These are phyloP conservation scores for Hipparchia semele DNA, from an alignment of 2,888 invertebrate genomes.

Conservation along the genomic window DNA sequence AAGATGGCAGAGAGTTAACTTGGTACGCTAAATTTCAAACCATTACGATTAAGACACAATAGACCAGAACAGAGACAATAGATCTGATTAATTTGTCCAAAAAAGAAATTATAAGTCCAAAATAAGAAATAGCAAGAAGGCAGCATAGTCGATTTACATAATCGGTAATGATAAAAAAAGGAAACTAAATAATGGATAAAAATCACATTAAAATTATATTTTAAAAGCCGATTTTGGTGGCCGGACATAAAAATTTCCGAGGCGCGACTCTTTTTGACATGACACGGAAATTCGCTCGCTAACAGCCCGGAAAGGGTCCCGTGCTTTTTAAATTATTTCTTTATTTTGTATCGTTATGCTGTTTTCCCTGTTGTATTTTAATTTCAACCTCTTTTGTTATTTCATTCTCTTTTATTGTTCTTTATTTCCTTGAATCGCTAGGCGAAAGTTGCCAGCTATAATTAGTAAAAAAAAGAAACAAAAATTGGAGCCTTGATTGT, in stretches of 20 bases:
- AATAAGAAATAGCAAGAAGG: too few relatives aligned
- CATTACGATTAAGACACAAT: too few relatives aligned
- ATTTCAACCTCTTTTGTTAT: background rate
- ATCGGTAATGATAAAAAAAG: background rate
- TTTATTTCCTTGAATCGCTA: background rate
- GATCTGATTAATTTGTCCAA: too few relatives aligned
- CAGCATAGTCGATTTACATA: too few relatives aligned
- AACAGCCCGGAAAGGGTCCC: constrained; percentile 28
- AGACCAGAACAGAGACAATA: too few relatives aligned
- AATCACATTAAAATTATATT: constrained; percentile 16
- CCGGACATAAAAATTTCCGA: constrained; percentile 35
- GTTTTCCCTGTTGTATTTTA: background rate
- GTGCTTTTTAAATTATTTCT: constrained; percentile 12
- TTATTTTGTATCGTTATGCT: constrained; percentile 4
- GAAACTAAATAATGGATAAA: constrained; percentile 2
- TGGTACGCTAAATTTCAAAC: too few relatives aligned
- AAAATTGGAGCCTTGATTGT: too few relatives aligned
- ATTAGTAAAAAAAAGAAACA: too few relatives aligned
- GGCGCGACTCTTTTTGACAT: constrained; percentile 24
- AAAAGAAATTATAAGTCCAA: too few relatives aligned
- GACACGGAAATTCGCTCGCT: constrained; percentile 32
- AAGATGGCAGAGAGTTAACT: too few relatives aligned
- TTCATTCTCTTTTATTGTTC: background rate
- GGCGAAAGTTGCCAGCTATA: too few relatives aligned
- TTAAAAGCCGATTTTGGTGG: constrained; percentile 22